These are phyloP conservation scores for Drepanosiphum platanoidis DNA, from an alignment of 2,888 invertebrate genomes.

Conservation along the genomic window DNA sequence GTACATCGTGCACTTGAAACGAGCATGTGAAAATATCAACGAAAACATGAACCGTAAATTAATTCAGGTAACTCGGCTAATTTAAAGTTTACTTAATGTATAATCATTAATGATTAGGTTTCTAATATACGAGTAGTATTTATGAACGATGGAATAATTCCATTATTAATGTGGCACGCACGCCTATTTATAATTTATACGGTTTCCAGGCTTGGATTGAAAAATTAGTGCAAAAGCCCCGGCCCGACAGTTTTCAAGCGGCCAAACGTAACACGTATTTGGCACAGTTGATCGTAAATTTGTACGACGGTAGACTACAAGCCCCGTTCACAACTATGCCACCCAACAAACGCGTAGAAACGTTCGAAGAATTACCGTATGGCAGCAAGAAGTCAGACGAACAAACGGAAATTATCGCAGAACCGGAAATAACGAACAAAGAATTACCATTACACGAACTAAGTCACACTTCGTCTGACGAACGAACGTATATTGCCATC, in stretches of 20 bases:
- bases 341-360: not conserved
- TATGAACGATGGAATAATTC: too few species aligned
- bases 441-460: constrained; percentile 23
- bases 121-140: too few species aligned
- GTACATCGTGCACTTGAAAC: too few species aligned
- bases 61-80: too few species aligned
- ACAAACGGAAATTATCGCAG: not conserved
- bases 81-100: too few species aligned
- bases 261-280: constrained; percentile 36
- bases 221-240: not conserved
- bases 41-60: too few species aligned
- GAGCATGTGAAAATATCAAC: too few species aligned
- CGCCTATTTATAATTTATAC: too few species aligned
- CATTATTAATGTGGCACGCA: too few species aligned
- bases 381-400: not conserved
- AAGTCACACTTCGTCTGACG: constrained; percentile 5
- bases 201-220: constrained; percentile 33
- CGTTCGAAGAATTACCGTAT: not conserved
- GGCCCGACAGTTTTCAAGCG: not conserved
- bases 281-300: constrained; percentile 1
- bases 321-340: constrained; percentile 15
- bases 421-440: not conserved
- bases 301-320: constrained; percentile 11
- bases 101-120: too few species aligned
- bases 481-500: constrained; percentile 26